Evolutionary conservation across 2,797 vertebrate species (phyloP), one percentile per base, ranked within the genome.

Genomic region (Furcifer pardalis): DNA sequence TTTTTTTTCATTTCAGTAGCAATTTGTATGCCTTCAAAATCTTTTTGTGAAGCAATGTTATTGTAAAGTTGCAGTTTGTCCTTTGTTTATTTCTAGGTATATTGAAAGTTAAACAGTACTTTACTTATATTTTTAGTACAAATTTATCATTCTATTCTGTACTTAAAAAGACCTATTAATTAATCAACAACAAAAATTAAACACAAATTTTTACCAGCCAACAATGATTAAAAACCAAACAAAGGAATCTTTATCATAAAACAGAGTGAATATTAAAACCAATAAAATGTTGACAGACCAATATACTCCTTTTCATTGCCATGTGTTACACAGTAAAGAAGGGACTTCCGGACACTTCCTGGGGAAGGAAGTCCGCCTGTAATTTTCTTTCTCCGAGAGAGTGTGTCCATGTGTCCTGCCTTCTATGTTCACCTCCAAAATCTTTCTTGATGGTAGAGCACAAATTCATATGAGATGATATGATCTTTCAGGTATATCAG

Each of bases 1-100:
- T 30, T 27, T 7, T 7, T 85, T 81, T 85, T 85, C 12, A 56
- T 81, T 44, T 59, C 52, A 60, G 37, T 44, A 65, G 56, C 40
- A n/a, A 81, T 77, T 77, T 72, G 32, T 63, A 25, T 40, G 52
- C 2, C 42, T 4, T 44, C 35, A 56, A 66, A 81, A 76, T 19
- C 4, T 35, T 63, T 46, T 21, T 37, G n/a, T 13, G 19, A 32
- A 13, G 42, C 32, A 40, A 75, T 21, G 25, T 81, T 60, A 17
- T 27, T 4, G 5, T 68, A 46, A 35, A 17, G 25, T 27, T 40
- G 71, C 7, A 10, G 5, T 32, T 30, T 68, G 79, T 66, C 65
- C 23, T n/a, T 40, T 74, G n/a, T 60, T 84, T 78, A 60, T 77
- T 66, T 76, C 13, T 30, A 59, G 8, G 12, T 77, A 4, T 69